These are phyloP conservation scores for Remorina albescens DNA, from an alignment of 2,797 vertebrate species.

Conservation along the genomic window DNA sequence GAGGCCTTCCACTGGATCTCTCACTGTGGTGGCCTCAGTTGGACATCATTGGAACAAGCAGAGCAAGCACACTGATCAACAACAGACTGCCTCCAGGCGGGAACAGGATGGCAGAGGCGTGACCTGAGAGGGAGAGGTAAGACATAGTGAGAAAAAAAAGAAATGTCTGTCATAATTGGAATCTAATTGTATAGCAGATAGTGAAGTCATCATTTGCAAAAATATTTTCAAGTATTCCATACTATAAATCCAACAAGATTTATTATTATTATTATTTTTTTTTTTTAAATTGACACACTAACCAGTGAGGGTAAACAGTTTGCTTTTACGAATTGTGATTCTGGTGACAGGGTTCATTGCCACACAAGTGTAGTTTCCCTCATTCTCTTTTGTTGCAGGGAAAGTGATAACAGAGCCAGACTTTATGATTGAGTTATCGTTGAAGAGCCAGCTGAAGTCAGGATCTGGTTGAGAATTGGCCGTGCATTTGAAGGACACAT, in stretches of 20 bases:
- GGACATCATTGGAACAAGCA: slow-evolving; percentile 52
- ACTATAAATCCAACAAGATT: background rate
- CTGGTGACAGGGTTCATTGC: slow-evolving; percentile 81
- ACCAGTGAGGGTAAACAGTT: slow-evolving; percentile 60
- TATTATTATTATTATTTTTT: background rate
- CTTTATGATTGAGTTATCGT: background rate
- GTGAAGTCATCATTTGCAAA: background rate
- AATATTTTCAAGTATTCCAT: background rate
- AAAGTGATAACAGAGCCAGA: slow-evolving; percentile 42
- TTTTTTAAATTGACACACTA: slow-evolving; percentile 44
- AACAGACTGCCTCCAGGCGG: slow-evolving; percentile 39
- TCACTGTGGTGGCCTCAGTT: slow-evolving; percentile 36
- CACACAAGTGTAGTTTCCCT: slow-evolving; percentile 74
- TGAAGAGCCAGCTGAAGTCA: slow-evolving; percentile 71
- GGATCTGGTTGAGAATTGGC: slow-evolving; percentile 74
- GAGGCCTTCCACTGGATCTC: slow-evolving; percentile 13
- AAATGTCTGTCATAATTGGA: background rate
- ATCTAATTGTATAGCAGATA: background rate
- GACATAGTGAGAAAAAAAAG: slow-evolving; percentile 35
- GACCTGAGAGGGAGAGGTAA: slow-evolving; percentile 35
- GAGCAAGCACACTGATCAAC: slow-evolving; percentile 51
- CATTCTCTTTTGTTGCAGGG: accelerated
- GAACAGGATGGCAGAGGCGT: slow-evolving; percentile 31
- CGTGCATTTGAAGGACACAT: slow-evolving; percentile 56
- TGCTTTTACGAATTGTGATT: slow-evolving; percentile 39